Evolutionary conservation across 2,113 vertebrate genomes (phyloP), one percentile per base, ranked within the genome.

Genomic region (Struthio camelus): DNA sequence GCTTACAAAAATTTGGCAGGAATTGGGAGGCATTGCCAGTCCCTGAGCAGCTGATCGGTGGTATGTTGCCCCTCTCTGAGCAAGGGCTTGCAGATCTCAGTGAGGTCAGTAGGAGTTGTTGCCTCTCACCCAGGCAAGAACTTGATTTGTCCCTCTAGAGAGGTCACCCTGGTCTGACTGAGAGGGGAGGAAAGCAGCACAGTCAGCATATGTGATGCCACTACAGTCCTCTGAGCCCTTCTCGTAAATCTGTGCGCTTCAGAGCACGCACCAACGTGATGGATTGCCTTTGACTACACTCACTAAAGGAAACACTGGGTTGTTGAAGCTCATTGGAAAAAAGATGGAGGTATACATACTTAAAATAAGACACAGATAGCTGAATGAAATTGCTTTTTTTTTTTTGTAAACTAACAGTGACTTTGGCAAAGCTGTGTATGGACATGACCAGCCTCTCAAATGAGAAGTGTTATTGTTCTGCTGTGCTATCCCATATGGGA

Each of bases 121-220:
- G 15, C 54, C 54, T 56, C 28, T 56, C 28, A 32, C 28, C 8
- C 15, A 48, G 19, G 62, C 64, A 44, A 72, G 79, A 34, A 48
- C 48, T 53, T 46, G 32, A 13, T 89, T 82, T 91, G 56, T 81
- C 46, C 6, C 6, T 78, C 25, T 38, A 11, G 58, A 12, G 5
- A 0, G 0, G 17, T 54, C 7, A 8, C 27, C 50, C 1, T 2
- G 28, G 15, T 84, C 78, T 62, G 73, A 32, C n/a, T 9, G 40
- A 25, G 23, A 24, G 25, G 38, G 38, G 62, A 54, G 50, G 28
- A 6, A 22, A 50, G 7, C 34, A n/a, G 1, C 0, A 3, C 46
- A 23, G 18, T 42, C 83, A 54, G 51, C 14, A 4, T 5, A 0
- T 53, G 42, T n/a, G 51, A 36, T 78, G 65, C 42, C 61, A 28